Base-by-base conservation (phyloP, 2,888 invertebrate genomes). In the Cinara cedri region DNA sequence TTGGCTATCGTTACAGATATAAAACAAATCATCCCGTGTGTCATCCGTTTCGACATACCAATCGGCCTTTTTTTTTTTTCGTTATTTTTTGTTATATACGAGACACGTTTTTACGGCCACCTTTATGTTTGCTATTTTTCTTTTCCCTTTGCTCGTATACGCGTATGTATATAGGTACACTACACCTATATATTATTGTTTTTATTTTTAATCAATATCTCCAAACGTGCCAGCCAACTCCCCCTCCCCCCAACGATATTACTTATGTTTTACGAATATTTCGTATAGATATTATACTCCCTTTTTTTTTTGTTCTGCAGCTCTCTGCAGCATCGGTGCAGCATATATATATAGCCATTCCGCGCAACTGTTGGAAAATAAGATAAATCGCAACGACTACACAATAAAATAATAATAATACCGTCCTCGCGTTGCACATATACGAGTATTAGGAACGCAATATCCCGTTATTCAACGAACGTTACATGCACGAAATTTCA, bases 301-400 rank as follows among this genome's bases (percentile, higher is more conserved):
- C 65, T 49, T 72, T 34, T n/a, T 19, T 26, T 76, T 68, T 8
- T 57, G n/a, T 54, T 62, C 1, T 51, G 9, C 44, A 13, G 34
- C 55, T 42, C 71, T 9, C 70, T 6, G 42, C 63, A 34, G 68
- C 54, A 24, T n/a, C 26, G 46, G 13, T 19, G 21, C 21, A 9
- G 19, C 19, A 34, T n/a, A n/a, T n/a, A n/a, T n/a, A 51, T 51
- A 51, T n/a, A 51, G 68, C 78, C 78, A 78, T 78, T 78, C 78
- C 78, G 78, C 44, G 70, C 78, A 78, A 78, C 78, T 78, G 78
- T 78, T 70, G 70, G n/a, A 49, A 21, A 34, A 34, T 34, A 34
- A 78, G 78, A 78, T 78, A 78, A 78, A 78, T 78, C 68, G 68
- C 78, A 76, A 76, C 68, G 76, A 68, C 34, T 34, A 6, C 34